These are phyloP conservation scores for Bufo bufo DNA, from an alignment of 2,113 vertebrate genomes.

Conservation along the genomic window DNA sequence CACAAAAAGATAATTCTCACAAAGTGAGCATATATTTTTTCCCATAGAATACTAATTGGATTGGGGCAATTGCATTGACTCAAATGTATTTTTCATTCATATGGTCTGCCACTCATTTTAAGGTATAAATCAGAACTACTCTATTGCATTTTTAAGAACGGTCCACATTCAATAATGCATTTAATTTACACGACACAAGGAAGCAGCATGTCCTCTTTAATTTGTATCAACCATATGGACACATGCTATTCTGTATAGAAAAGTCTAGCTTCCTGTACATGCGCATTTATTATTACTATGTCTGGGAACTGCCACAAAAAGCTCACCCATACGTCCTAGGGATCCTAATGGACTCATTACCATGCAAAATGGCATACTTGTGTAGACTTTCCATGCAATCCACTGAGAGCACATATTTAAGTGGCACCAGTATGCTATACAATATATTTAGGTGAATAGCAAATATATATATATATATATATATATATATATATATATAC, in stretches of 20 bases:
- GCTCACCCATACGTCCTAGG: background rate
- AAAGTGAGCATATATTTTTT: too few species aligned
- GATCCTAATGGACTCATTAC: background rate
- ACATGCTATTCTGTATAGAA: background rate
- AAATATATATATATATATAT: background rate
- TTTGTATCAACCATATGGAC: conserved; percentile 12
- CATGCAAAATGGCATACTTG: background rate
- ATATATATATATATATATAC: background rate
- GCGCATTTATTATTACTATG: background rate
- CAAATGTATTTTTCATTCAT: too few species aligned
- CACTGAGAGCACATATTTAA: background rate
- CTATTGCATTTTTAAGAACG: too few species aligned
- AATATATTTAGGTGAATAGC: background rate
- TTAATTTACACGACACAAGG: background rate
- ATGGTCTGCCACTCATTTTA: too few species aligned
- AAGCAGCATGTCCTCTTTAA: background rate
- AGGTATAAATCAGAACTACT: too few species aligned
- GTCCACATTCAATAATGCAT: too few species aligned
- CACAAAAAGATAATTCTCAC: too few species aligned
- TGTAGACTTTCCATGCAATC: background rate
- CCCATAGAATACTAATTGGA: too few species aligned
- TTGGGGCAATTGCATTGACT: too few species aligned
- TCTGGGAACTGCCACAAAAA: background rate
- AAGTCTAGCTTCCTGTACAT: background rate
- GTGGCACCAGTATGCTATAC: background rate